Percentiles rank a stretch among this genome's conserved stretches.
Conservation (phyloP, 2,113 vertebrate species). For the Mionectes macconnelli region DNA sequence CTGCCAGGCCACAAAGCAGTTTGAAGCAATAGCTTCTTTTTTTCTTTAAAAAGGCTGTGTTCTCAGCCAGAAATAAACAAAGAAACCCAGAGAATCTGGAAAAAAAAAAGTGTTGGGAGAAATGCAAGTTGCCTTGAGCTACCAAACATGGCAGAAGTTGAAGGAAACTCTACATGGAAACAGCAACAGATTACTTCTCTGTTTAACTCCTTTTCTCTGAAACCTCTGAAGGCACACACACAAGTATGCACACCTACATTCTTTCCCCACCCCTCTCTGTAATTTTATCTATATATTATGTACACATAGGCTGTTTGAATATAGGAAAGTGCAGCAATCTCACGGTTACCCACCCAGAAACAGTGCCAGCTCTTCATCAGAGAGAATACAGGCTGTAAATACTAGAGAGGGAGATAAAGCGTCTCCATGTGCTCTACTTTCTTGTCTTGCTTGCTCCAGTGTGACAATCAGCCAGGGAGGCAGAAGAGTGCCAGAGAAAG, state of each 20-base stretch:
- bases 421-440: not conserved
- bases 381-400: not conserved
- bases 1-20: constrained; percentile 37
- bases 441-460: not conserved
- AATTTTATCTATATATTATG: not conserved
- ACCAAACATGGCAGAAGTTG: constrained; percentile 48
- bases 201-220: not conserved
- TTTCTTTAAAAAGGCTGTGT: not conserved
- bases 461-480: not conserved
- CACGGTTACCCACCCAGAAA: not conserved
- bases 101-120: constrained; percentile 14
- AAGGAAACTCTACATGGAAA: constrained; percentile 20
- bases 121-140: constrained; percentile 55
- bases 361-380: not conserved
- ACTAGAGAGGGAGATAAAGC: not conserved
- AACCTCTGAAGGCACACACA: not conserved
- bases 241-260: not conserved
- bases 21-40: constrained; percentile 43
- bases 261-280: not conserved
- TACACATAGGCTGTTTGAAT: not conserved
- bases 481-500: not conserved
- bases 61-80: constrained; percentile 59
- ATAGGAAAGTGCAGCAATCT: not conserved
- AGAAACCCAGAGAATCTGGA: constrained; percentile 30
- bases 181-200: not conserved